Evolutionary conservation across 2,113 vertebrate genomes (phyloP).

Genomic region (Sorex araneus): DNA sequence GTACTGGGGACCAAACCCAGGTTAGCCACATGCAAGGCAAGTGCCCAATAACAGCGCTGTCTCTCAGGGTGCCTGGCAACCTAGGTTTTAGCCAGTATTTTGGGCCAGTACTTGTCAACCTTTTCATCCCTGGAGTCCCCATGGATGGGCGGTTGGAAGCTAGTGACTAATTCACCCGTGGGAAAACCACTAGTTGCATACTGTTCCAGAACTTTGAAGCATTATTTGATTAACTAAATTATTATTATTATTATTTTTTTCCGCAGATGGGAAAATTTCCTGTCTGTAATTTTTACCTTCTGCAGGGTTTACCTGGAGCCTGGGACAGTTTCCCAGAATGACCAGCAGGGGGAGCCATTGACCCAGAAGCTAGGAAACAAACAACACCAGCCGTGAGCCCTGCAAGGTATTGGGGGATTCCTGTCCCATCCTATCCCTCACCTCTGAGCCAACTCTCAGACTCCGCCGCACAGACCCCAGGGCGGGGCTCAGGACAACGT

Average conservation of each 20-base stretch:
- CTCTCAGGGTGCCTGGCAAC: too few species aligned
- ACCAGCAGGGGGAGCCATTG: slow-evolving; percentile 56
- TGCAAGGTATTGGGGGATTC: neutral
- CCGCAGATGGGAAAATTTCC: neutral
- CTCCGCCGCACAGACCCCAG: neutral
- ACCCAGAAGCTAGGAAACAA: neutral
- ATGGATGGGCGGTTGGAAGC: too few species aligned
- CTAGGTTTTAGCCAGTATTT: too few species aligned
- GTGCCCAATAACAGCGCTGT: too few species aligned
- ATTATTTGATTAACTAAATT: neutral
- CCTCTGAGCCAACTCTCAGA: neutral
- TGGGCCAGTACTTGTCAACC: too few species aligned
- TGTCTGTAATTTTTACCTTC: too few species aligned
- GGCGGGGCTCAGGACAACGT: neutral
- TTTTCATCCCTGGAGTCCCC: neutral
- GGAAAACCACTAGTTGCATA: neutral
- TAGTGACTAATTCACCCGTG: neutral
- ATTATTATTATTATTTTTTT: neutral
- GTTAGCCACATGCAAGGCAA: too few species aligned
- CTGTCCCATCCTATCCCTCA: fast-evolving
- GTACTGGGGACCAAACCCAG: too few species aligned
- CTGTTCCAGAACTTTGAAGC: neutral
- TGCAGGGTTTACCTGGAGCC: neutral
- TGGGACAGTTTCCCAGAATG: neutral
- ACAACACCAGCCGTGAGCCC: neutral